Evolutionary conservation across 2,888 invertebrate species (phyloP), one percentile per base, ranked within the genome.

Genomic region (Chrysotoxum bicinctum): DNA sequence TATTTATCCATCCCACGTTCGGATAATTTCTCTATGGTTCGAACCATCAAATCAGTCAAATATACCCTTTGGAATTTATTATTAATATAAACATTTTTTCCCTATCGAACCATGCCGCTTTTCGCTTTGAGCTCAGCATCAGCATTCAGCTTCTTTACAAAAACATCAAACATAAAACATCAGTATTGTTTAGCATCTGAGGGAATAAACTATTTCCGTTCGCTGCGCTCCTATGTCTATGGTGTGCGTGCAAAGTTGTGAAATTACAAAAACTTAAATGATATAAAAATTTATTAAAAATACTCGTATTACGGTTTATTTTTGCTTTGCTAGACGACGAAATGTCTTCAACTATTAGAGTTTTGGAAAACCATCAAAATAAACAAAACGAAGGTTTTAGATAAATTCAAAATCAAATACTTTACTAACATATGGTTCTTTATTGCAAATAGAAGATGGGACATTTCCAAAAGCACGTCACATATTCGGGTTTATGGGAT

Each of bases 401-500:
- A 2, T 66, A 35, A 66, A 50, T 50, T 66, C 23, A 66, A 50
- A 35, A 66, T 66, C 19, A 66, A 50, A 66, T 50, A 66, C 19
- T 66, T 23, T 19, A 21, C 50, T 66, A 50, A 35, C 50, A n/a
- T n/a, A 37, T 66, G 35, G 32, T 66, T 66, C 35, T 50, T 35
- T 66, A 35, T 66, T 35, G 35, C 35, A 50, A 45, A 37, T 21
- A 58, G 58, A 30, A 21, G 89, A 88, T 37, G 89, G 88, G 23
- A 88, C 87, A 2, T 90, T 89, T 52, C 89, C 90, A 87, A 96
- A 96, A 92, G 93, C 96, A 73, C 94, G 97, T 45, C 95, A 96
- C 89, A 94, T 96, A 3, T 93, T 98, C 74, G 97, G 97, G 0
- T 93, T 97, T 64, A 93, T 97, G 93, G 97, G 97, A 19, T 98